Evolutionary conservation across 2,797 vertebrate species (phyloP).

Genomic region (Hipposideros larvatus): DNA sequence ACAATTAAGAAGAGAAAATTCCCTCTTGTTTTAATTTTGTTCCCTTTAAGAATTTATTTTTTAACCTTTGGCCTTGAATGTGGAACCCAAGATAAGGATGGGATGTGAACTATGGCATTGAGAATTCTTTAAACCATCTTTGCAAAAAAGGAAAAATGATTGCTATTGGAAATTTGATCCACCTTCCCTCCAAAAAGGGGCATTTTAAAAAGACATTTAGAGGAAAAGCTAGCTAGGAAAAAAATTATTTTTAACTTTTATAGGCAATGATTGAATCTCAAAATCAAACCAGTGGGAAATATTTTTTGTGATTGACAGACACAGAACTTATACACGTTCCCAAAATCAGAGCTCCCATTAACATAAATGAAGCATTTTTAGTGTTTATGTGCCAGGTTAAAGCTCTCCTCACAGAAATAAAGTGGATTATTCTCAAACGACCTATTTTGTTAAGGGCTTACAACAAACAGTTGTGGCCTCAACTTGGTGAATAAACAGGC

Average conservation of each 20-base stretch:
- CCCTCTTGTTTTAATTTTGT: constrained; percentile 16
- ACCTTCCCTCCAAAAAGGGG: neutral
- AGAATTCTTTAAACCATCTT: constrained; percentile 44
- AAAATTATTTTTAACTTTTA: neutral
- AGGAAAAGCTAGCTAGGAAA: neutral
- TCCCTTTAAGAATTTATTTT: constrained; percentile 53
- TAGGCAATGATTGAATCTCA: neutral
- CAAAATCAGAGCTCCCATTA: neutral
- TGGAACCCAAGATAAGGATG: neutral
- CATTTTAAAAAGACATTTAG: constrained; percentile 26
- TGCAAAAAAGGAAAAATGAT: neutral
- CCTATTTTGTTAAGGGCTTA: neutral
- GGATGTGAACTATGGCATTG: neutral
- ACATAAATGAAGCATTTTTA: neutral
- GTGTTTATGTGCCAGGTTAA: neutral
- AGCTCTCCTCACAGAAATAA: neutral
- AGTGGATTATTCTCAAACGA: neutral
- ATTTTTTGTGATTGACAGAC: neutral
- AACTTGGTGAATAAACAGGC: neutral
- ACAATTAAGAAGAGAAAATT: neutral
- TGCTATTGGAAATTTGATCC: neutral
- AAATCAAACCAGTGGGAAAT: neutral
- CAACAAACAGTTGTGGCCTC: neutral
- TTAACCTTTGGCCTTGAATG: constrained; percentile 37
- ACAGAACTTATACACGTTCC: neutral